phyloP scores from a whole-genome alignment of 2,113 vertebrate genomes.

The Lota lota region DNA sequence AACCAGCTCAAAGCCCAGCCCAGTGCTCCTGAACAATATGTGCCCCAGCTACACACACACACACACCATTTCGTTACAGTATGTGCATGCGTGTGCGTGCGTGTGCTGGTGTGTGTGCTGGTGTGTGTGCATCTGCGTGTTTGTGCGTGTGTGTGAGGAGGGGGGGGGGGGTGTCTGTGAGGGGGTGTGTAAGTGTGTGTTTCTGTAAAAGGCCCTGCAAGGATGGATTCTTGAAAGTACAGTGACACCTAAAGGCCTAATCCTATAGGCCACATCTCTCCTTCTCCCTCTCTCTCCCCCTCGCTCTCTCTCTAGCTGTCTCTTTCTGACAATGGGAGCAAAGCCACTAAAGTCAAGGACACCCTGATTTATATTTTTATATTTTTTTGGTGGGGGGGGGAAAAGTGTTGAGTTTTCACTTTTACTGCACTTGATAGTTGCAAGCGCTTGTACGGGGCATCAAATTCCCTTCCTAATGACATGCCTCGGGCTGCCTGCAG shows the following conservation, averaged over 20 bases:
- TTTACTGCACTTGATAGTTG: conserved; percentile 91
- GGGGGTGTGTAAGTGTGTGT: conserved; percentile 19
- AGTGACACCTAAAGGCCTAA: conserved; percentile 98
- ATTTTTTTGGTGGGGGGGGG: neutral
- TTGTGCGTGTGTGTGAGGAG: conserved; percentile 19
- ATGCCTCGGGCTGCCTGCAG: conserved; percentile 91
- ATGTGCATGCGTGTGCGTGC: conserved; percentile 24
- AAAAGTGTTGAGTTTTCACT: conserved; percentile 96
- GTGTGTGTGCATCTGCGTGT: neutral
- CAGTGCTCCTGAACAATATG: conserved; percentile 58
- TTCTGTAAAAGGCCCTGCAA: conserved; percentile 14
- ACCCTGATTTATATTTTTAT: conserved; percentile 68
- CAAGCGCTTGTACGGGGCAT: conserved; percentile 87
- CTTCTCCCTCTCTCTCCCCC: conserved; percentile 18
- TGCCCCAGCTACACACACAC: conserved; percentile 58
- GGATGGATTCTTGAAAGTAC: conserved; percentile 88
- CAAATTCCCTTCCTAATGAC: conserved; percentile 96
- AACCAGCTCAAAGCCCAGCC: conserved; percentile 28
- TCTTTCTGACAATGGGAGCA: conserved; percentile 38
- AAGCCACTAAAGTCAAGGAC: conserved; percentile 85
- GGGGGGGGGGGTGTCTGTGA: conserved; percentile 14
- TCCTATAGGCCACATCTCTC: conserved; percentile 67
- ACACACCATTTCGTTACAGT: conserved; percentile 56
- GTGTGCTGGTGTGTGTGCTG: conserved; percentile 37
- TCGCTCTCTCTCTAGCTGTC: conserved; percentile 17